phyloP scores from a whole-genome alignment of 2,797 vertebrate genomes.

The Pogoniulus pusillus region DNA sequence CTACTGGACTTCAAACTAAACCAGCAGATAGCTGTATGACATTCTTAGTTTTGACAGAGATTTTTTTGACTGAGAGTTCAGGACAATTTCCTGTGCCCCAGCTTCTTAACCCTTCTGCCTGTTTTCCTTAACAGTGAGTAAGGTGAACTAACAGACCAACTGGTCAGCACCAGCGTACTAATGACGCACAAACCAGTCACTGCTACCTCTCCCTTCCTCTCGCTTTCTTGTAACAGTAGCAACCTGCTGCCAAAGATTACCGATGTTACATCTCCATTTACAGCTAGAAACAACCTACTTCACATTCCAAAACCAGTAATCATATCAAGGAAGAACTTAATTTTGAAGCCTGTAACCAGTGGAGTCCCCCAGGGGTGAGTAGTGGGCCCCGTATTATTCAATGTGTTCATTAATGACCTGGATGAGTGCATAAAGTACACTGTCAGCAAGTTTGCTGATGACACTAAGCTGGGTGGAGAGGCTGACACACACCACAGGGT shows the following conservation, averaged over 20 bases:
- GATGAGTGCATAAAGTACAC: no score
- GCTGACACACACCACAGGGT: no score
- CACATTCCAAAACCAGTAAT: neutral
- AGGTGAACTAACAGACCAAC: fast-evolving
- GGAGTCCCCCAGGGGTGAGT: no score
- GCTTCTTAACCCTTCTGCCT: neutral
- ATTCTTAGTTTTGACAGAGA: neutral
- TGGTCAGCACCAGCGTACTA: fast-evolving
- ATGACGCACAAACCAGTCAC: neutral
- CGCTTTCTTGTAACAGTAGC: neutral
- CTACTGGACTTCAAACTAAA: neutral
- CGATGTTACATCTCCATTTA: fast-evolving
- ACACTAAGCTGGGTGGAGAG: no score
- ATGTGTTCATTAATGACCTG: no score
- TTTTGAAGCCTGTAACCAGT: neutral
- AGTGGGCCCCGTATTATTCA: no score
- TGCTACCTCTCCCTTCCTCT: fast-evolving
- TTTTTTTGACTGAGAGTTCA: neutral
- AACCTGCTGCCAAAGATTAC: neutral
- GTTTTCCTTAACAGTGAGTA: neutral
- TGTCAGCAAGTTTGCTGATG: no score
- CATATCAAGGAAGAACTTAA: neutral
- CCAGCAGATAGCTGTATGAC: neutral
- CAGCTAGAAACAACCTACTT: fast-evolving
- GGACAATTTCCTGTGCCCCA: neutral